Evolutionary conservation across 2,797 vertebrate species (phyloP).

Genomic region (Propithecus deckenii): DNA sequence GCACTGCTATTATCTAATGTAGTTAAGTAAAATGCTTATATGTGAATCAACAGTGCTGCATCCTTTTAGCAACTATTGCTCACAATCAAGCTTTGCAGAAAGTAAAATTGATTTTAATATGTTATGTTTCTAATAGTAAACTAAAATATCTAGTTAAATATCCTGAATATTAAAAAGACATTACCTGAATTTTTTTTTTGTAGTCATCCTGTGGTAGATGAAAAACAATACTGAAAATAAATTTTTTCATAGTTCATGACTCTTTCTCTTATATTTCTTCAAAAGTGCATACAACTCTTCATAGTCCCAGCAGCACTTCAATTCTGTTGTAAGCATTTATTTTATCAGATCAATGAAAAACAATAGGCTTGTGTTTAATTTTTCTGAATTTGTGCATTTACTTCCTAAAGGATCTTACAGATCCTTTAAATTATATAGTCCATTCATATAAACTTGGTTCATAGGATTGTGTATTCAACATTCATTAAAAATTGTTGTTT

Average conservation of each 20-base stretch:
- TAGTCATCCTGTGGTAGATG: constrained; percentile 69
- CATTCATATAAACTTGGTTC: constrained; percentile 63
- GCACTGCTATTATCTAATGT: constrained; percentile 85
- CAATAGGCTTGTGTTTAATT: constrained; percentile 62
- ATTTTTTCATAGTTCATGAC: constrained; percentile 77
- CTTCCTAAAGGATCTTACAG: constrained; percentile 40
- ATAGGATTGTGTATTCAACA: constrained; percentile 21
- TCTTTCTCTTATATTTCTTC: constrained; percentile 65
- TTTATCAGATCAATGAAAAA: constrained; percentile 67
- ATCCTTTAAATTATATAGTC: constrained; percentile 50
- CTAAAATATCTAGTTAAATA: constrained; percentile 79
- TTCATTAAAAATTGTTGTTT: constrained; percentile 65
- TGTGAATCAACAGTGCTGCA: constrained; percentile 85
- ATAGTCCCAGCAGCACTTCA: constrained; percentile 55
- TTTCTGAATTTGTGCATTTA: constrained; percentile 67
- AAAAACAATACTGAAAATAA: constrained; percentile 75
- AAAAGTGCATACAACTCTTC: constrained; percentile 52
- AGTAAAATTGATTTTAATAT: constrained; percentile 84
- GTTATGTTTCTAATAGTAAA: constrained; percentile 75
- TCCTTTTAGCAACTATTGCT: constrained; percentile 82
- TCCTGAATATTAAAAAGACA: constrained; percentile 78
- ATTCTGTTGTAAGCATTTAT: constrained; percentile 56
- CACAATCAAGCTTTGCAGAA: constrained; percentile 84
- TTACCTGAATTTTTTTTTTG: constrained; percentile 74
- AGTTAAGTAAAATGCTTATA: constrained; percentile 86